These are phyloP conservation scores for Spea bombifrons DNA, from an alignment of 2,113 vertebrate species.

Conservation along the genomic window DNA sequence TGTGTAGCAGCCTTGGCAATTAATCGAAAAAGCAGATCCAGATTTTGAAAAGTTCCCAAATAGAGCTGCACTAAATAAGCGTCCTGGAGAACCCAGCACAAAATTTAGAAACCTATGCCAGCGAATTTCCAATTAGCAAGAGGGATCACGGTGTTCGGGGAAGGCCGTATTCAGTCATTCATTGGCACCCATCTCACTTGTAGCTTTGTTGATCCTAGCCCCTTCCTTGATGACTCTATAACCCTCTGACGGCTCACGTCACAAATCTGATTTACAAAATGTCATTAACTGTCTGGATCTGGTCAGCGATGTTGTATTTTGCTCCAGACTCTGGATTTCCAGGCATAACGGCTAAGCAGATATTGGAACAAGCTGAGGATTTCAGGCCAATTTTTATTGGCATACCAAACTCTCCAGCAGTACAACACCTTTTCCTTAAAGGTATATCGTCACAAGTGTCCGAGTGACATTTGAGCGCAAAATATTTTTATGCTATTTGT, in stretches of 20 bases:
- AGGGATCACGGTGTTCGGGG: not conserved
- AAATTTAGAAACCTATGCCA: not conserved
- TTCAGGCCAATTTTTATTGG: not conserved
- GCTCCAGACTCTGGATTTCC: not conserved
- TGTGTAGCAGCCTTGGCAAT: not conserved
- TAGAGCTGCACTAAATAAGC: not conserved
- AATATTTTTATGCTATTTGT: no score
- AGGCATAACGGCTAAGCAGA: not conserved
- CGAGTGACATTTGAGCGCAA: no score
- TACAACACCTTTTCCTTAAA: no score
- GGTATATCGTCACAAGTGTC: no score
- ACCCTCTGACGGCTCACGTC: not conserved
- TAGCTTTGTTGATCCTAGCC: not conserved
- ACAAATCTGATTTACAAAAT: conserved; percentile 1
- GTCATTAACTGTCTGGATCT: not conserved
- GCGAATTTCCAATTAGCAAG: not conserved
- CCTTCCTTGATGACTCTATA: not conserved
- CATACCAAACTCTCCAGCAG: no score
- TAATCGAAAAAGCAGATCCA: not conserved
- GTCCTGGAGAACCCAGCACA: not conserved
- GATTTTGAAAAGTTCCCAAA: not conserved
- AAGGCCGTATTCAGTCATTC: not conserved
- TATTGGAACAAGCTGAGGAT: not conserved
- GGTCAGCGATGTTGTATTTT: not conserved
- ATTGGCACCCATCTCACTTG: not conserved